These are phyloP conservation scores for Bufo bufo DNA, from an alignment of 2,113 vertebrate genomes.

Conservation along the genomic window DNA sequence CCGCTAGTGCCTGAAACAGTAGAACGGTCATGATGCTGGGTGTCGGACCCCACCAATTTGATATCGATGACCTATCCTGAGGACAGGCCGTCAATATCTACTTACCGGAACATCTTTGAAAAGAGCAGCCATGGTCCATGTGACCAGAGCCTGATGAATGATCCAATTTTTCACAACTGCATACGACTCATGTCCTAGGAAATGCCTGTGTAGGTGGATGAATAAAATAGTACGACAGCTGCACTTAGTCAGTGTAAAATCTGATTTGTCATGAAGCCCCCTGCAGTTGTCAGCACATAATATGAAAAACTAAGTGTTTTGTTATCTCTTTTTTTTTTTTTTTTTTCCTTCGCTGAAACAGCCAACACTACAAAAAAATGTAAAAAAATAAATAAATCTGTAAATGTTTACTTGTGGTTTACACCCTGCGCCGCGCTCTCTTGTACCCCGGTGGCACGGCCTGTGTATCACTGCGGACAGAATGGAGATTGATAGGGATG, in stretches of 20 bases:
- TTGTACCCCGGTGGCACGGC: not conserved
- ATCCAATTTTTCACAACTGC: slow-evolving; percentile 64
- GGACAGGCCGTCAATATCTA: too few species aligned
- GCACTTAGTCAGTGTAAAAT: slow-evolving; percentile 51
- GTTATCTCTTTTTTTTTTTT: not conserved
- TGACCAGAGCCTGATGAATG: slow-evolving; percentile 63
- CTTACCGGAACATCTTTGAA: not conserved
- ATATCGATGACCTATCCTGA: too few species aligned
- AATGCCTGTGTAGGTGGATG: slow-evolving; percentile 69
- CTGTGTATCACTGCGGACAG: not conserved
- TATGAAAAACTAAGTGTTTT: slow-evolving; percentile 18
- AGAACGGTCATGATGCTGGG: too few species aligned
- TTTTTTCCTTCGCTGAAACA: not conserved
- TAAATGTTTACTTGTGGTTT: slow-evolving; percentile 32
- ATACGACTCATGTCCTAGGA: slow-evolving; percentile 58
- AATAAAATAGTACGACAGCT: slow-evolving; percentile 69
- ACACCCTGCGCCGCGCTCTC: not conserved
- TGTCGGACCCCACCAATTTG: too few species aligned
- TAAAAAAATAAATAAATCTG: not conserved
- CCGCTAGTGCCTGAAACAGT: too few species aligned
- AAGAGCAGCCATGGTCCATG: slow-evolving; percentile 55
- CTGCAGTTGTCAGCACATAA: slow-evolving; percentile 35
- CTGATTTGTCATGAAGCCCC: slow-evolving; percentile 38
- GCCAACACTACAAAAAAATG: not conserved
- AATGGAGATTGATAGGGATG: not conserved